phyloP scores from a whole-genome alignment of 2,113 vertebrate species.

The Platycercus adscitus region DNA sequence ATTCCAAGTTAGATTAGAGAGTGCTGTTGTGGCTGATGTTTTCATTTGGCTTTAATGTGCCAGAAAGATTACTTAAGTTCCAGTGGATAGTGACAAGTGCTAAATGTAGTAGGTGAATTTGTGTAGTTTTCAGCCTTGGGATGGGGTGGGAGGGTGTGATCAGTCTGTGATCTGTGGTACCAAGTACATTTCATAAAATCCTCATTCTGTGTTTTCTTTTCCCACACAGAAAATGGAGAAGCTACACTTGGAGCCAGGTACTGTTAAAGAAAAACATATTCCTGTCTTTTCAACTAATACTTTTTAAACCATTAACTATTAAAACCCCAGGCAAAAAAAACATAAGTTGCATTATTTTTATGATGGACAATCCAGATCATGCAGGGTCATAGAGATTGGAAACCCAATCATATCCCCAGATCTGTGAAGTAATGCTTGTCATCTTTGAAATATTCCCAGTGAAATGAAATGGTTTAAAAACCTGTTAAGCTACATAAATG shows the following conservation, averaged over 20 bases:
- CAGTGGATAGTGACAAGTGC: not conserved
- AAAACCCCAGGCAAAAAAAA: conserved; percentile 13
- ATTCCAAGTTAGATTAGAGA: not conserved
- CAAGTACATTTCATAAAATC: not conserved
- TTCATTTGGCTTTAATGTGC: not conserved
- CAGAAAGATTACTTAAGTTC: not conserved
- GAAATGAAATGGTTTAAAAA: conserved; percentile 60
- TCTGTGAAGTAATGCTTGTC: conserved; percentile 72
- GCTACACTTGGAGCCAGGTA: conserved; percentile 88
- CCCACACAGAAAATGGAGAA: conserved; percentile 80
- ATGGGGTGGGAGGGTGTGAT: not conserved
- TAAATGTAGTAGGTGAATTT: not conserved
- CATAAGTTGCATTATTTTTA: conserved; percentile 64
- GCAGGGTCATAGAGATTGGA: conserved; percentile 85
- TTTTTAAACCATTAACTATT: conserved; percentile 72
- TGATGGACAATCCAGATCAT: conserved; percentile 67
- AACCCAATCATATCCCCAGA: conserved; percentile 83
- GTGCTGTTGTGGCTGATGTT: rapidly evolving
- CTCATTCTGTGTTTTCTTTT: conserved; percentile 2
- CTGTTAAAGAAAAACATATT: conserved; percentile 77
- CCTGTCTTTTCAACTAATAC: conserved; percentile 65
- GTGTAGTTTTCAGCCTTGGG: not conserved
- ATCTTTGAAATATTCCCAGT: conserved; percentile 29
- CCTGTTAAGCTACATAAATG: conserved; percentile 51
- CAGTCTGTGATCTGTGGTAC: not conserved